Evolutionary conservation across 2,113 vertebrate genomes (phyloP).

Genomic region (Nothoprocta pentlandii): DNA sequence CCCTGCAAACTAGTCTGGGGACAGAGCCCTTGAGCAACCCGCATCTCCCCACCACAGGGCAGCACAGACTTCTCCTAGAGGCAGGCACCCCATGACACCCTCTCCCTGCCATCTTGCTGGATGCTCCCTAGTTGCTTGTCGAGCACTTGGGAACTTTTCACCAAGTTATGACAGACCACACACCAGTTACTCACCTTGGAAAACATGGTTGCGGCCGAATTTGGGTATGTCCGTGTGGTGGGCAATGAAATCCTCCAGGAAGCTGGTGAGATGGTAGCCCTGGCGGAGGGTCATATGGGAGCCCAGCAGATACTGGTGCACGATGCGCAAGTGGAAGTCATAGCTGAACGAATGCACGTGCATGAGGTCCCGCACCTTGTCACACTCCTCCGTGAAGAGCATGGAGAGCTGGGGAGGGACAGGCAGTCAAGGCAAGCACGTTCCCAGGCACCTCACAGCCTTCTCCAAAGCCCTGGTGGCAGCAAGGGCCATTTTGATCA

Average conservation of each 20-base stretch:
- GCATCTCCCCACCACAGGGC: neutral
- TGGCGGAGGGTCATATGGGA: slow-evolving; percentile 92
- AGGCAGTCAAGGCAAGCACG: neutral
- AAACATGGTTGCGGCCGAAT: slow-evolving; percentile 96
- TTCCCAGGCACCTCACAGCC: neutral
- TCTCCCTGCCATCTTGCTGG: neutral
- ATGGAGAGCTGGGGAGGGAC: slow-evolving; percentile 88
- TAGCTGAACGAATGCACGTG: slow-evolving; percentile 99
- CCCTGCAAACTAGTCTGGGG: neutral
- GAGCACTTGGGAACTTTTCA: neutral
- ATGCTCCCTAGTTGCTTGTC: neutral
- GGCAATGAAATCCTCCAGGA: slow-evolving; percentile 94
- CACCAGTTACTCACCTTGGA: slow-evolving; percentile 84
- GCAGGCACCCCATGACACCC: neutral
- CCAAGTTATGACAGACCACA: neutral
- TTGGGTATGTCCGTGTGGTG: slow-evolving; percentile 95
- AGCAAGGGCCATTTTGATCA: neutral
- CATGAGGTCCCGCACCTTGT: slow-evolving; percentile 97
- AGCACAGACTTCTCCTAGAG: neutral
- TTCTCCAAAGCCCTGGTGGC: neutral
- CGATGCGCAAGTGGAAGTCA: slow-evolving; percentile 96
- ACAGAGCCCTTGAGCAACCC: neutral
- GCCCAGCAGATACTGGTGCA: slow-evolving; percentile 94
- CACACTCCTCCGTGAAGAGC: slow-evolving; percentile 98
- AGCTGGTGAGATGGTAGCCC: slow-evolving; percentile 95